Percentiles rank a stretch among this genome's conserved stretches.
These are phyloP conservation scores for Punctoribates punctum DNA, from an alignment of 2,888 invertebrate species.

Conservation along the genomic window DNA sequence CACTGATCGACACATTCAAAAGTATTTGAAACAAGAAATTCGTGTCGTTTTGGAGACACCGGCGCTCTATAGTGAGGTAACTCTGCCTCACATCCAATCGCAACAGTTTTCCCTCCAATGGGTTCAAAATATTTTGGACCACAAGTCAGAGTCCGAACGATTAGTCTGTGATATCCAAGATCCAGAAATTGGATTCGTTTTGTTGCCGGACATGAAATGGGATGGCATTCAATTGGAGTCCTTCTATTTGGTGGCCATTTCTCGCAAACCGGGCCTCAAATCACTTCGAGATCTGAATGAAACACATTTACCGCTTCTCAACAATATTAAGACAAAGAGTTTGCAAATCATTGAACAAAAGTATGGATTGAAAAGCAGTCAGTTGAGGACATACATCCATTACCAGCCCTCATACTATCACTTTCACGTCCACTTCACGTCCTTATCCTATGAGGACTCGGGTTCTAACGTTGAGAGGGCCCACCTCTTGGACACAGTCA, in stretches of 20 bases:
- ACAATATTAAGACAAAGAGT: conserved; percentile 72
- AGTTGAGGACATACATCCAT: conserved; percentile 80
- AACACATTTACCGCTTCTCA: conserved; percentile 73
- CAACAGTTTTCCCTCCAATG: conserved; percentile 76
- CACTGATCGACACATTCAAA: conserved; percentile 82
- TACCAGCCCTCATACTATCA: conserved; percentile 98
- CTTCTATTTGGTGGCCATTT: conserved; percentile 78
- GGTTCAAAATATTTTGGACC: conserved; percentile 93
- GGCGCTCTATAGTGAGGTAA: conserved; percentile 71
- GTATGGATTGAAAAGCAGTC: conserved; percentile 63
- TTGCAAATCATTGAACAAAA: conserved; percentile 72
- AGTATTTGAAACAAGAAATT: conserved; percentile 70
- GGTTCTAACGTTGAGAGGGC: conserved; percentile 79
- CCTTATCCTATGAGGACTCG: conserved; percentile 66
- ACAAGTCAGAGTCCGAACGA: conserved; percentile 81
- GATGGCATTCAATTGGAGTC: conserved; percentile 71
- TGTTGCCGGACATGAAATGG: conserved; percentile 96
- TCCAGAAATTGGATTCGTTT: conserved; percentile 74
- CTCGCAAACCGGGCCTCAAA: conserved; percentile 67
- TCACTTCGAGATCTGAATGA: conserved; percentile 77
- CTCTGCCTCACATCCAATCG: conserved; percentile 69
- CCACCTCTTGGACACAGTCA: conserved; percentile 80
- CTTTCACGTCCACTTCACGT: conserved; percentile 87
- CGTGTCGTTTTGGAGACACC: conserved; percentile 80
- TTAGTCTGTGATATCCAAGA: conserved; percentile 77